phyloP scores from a whole-genome alignment of 2,888 invertebrate species.

The Epirrhoe tristata region DNA sequence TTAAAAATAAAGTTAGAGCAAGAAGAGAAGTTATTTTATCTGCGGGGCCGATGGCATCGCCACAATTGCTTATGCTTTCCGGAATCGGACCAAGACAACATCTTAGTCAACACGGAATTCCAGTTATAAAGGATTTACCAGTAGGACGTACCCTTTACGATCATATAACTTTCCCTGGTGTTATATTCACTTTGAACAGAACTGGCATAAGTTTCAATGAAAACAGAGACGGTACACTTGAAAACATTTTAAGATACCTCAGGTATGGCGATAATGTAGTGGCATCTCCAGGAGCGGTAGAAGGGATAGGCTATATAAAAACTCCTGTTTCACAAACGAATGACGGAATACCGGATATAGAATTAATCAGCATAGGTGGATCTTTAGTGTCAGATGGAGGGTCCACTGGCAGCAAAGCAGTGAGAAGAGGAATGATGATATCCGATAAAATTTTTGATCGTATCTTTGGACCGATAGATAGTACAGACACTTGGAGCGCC shows the following conservation, averaged over 20 bases:
- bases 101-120: conserved; percentile 80
- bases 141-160: conserved; percentile 88
- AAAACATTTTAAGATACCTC: conserved; percentile 57
- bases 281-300: conserved; percentile 85
- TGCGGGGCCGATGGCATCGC: conserved; percentile 92
- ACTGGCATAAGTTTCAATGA: conserved; percentile 60
- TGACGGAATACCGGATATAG: conserved; percentile 88
- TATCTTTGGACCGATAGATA: conserved; percentile 73
- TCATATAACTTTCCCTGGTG: conserved; percentile 87
- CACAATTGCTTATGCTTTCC: conserved; percentile 93
- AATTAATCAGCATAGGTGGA: conserved; percentile 88
- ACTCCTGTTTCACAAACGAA: conserved; percentile 80
- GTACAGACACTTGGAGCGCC: conserved; percentile 82
- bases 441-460: conserved; percentile 71
- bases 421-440: conserved; percentile 75
- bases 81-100: conserved; percentile 88
- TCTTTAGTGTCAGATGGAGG: conserved; percentile 71
- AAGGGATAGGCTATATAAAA: conserved; percentile 87
- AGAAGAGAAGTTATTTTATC: conserved; percentile 89
- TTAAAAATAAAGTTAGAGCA: conserved; percentile 77
- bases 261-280: conserved; percentile 74
- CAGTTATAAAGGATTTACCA: conserved; percentile 84
- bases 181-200: conserved; percentile 86
- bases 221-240: conserved; percentile 51
- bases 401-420: conserved; percentile 66